Evolutionary conservation across 2,888 invertebrate species (phyloP).

Genomic region (Sinhomidia bicolor): DNA sequence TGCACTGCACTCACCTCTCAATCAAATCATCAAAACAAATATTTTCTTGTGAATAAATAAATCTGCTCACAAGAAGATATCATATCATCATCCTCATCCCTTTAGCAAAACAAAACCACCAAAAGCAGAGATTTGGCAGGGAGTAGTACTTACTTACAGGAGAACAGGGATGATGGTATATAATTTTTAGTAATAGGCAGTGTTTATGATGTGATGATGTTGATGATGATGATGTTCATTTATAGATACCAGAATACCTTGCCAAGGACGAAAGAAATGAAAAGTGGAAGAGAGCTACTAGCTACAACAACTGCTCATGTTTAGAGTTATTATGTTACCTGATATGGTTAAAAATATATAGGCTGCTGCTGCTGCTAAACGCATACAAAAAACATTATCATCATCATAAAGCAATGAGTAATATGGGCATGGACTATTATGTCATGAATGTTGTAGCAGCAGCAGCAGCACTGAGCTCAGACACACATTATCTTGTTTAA

Average conservation of each 20-base stretch:
- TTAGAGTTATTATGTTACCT: too few species aligned
- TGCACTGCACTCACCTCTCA: not conserved
- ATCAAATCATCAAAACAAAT: not conserved
- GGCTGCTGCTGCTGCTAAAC: too few species aligned
- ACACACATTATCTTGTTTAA: too few species aligned
- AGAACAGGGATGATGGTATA: too few species aligned
- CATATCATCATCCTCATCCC: not conserved
- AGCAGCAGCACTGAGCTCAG: too few species aligned
- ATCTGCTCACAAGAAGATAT: not conserved
- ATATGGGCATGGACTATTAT: not conserved
- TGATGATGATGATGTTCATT: too few species aligned
- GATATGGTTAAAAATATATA: not conserved
- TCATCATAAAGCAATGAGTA: not conserved
- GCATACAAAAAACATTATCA: too few species aligned
- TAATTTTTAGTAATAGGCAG: too few species aligned
- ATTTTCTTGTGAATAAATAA: not conserved
- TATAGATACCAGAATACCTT: not conserved
- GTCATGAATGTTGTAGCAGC: too few species aligned
- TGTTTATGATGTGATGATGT: not conserved
- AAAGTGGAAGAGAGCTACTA: conserved; percentile 16
- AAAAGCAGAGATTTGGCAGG: not conserved
- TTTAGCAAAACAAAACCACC: not conserved
- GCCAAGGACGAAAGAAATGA: conserved; percentile 54
- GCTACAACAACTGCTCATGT: too few species aligned
- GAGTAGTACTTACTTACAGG: not conserved